These are phyloP conservation scores for Sphinx pinastri DNA, from an alignment of 2,888 invertebrate genomes.

Conservation along the genomic window DNA sequence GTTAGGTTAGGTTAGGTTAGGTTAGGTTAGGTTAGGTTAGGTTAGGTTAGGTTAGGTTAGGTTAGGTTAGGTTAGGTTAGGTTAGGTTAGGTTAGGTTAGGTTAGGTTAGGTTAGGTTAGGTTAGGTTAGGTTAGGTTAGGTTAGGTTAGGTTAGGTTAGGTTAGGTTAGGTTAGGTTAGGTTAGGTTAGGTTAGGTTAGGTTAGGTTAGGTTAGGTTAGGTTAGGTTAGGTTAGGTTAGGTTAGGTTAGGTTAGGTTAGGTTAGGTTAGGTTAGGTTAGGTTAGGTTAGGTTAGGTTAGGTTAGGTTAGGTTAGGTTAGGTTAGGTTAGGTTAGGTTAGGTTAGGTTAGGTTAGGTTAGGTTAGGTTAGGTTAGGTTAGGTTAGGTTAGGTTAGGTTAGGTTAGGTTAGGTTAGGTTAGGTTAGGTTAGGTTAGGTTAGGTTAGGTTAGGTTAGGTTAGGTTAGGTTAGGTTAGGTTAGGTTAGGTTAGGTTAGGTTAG, in stretches of 20 bases:
- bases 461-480: conserved; percentile 10
- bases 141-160: conserved; percentile 33
- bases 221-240: conserved; percentile 27
- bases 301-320: conserved; percentile 25
- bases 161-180: conserved; percentile 29
- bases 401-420: conserved; percentile 30
- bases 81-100: conserved; percentile 33
- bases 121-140: conserved; percentile 33
- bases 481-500: conserved; percentile 26
- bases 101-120: conserved; percentile 33
- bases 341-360: conserved; percentile 30
- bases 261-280: conserved; percentile 24
- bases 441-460: conserved; percentile 28
- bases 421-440: conserved; percentile 30
- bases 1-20: conserved; percentile 35
- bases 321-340: conserved; percentile 28
- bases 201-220: conserved; percentile 30
- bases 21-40: conserved; percentile 32
- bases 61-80: conserved; percentile 32
- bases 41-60: conserved; percentile 34
- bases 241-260: conserved; percentile 26
- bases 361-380: conserved; percentile 31
- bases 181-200: conserved; percentile 31
- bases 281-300: conserved; percentile 24
- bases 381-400: conserved; percentile 29